These are phyloP conservation scores for Pristionchus exspectatus DNA, from an alignment of 2,888 invertebrate genomes.

Conservation along the genomic window DNA sequence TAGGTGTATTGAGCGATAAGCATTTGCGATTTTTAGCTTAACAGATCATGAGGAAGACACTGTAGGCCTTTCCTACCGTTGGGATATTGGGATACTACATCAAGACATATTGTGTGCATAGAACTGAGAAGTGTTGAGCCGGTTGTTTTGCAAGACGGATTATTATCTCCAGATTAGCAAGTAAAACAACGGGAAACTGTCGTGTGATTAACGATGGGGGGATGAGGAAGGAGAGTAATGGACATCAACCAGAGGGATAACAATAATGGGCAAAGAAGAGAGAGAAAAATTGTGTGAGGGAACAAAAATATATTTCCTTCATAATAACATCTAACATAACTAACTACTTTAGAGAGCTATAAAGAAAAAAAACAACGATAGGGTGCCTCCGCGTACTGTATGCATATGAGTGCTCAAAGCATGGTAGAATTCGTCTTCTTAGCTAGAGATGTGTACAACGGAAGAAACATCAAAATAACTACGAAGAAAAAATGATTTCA, in stretches of 20 bases:
- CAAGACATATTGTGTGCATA: conserved; percentile 23
- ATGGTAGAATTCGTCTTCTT: conserved; percentile 39
- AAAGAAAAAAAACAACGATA: not conserved
- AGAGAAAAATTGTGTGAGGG: not conserved
- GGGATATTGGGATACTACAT: not conserved
- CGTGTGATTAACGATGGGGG: conserved; percentile 34
- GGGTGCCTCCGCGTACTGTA: not conserved
- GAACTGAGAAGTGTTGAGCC: not conserved
- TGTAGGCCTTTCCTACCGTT: too few relatives aligned
- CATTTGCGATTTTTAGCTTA: too few relatives aligned
- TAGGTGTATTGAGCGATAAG: too few relatives aligned
- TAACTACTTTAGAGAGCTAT: conserved; percentile 46
- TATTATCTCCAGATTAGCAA: conserved; percentile 46
- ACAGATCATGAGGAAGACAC: too few relatives aligned
- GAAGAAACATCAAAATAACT: conserved; percentile 18
- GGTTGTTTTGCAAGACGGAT: conserved; percentile 8
- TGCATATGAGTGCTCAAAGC: not conserved
- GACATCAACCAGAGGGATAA: conserved; percentile 11
- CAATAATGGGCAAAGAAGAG: not conserved
- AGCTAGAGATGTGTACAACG: conserved; percentile 38
- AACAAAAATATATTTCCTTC: not conserved
- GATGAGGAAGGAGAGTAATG: not conserved
- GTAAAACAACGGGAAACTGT: conserved; percentile 35
- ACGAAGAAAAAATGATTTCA: conserved; percentile 23
- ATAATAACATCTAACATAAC: conserved; percentile 15